A percentile compares a stretch with the other conserved stretches of the same genome.
phyloP scores from a whole-genome alignment of 2,888 invertebrate species.

The Machimus atricapillus region DNA sequence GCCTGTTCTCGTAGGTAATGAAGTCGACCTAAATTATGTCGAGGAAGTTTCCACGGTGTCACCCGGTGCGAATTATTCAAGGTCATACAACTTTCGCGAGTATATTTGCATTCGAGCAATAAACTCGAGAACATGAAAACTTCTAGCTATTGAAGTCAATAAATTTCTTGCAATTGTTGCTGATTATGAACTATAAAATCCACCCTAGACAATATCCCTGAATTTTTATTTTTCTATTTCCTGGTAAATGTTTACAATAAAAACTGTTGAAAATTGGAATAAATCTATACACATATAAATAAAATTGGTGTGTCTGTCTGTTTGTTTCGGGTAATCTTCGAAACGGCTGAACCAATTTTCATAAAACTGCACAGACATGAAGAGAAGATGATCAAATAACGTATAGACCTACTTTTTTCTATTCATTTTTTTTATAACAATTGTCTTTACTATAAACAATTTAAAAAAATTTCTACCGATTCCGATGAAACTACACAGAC shows the following conservation, averaged over 20 bases:
- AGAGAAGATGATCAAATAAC: too few species aligned
- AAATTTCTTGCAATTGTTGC: not conserved
- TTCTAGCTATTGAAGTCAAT: not conserved
- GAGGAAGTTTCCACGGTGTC: not conserved
- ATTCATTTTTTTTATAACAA: too few species aligned
- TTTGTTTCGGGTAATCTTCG: too few species aligned
- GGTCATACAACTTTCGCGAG: not conserved
- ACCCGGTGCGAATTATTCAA: not conserved
- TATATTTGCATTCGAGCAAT: not conserved
- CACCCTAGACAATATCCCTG: not conserved
- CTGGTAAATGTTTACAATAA: not conserved
- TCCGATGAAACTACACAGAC: too few species aligned
- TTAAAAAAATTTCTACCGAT: too few species aligned
- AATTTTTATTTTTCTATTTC: not conserved
- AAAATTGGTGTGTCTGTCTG: too few species aligned
- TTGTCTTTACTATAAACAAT: too few species aligned
- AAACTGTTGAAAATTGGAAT: not conserved
- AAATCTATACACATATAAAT: not conserved
- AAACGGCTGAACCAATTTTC: too few species aligned
- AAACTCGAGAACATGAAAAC: not conserved
- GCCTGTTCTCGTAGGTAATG: not conserved
- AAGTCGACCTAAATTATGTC: not conserved
- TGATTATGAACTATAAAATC: not conserved
- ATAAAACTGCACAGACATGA: too few species aligned
- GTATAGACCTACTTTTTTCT: too few species aligned